Conservation (phyloP, 35 echinoderm and acorn worm species). For the Hemicentrotus pulcherrimus region DNA sequence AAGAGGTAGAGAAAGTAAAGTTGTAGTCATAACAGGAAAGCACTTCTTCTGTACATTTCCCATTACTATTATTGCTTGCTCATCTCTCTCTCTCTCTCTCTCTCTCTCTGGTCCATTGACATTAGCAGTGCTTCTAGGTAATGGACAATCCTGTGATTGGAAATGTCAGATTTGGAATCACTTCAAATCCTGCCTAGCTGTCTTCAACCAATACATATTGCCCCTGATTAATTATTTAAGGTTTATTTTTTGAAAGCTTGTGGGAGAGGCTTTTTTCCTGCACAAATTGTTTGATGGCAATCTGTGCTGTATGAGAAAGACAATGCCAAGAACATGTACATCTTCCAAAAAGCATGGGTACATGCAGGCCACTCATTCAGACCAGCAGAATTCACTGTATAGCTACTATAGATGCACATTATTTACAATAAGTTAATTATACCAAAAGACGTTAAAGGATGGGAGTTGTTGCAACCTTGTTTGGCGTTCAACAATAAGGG, state of each 20-base stretch:
- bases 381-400: too few species aligned
- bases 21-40: neutral
- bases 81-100: neutral
- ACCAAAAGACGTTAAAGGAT: too few species aligned
- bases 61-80: neutral
- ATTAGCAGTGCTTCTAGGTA: neutral
- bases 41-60: neutral
- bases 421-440: too few species aligned
- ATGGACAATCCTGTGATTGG: neutral
- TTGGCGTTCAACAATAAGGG: too few species aligned
- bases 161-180: neutral
- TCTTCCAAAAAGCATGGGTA: too few species aligned
- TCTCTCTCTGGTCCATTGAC: neutral
- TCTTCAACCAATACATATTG: conserved; percentile 2
- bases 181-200: neutral
- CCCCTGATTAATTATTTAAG: neutral
- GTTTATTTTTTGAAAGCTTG: neutral
- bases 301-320: neutral
- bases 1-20: neutral
- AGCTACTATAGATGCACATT: too few species aligned
- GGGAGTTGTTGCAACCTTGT: too few species aligned
- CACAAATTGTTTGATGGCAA: neutral
- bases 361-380: too few species aligned
- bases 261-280: neutral
- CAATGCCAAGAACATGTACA: neutral